Evolutionary conservation across 2,113 vertebrate genomes (phyloP).

Genomic region (Sorex fumeus): DNA sequence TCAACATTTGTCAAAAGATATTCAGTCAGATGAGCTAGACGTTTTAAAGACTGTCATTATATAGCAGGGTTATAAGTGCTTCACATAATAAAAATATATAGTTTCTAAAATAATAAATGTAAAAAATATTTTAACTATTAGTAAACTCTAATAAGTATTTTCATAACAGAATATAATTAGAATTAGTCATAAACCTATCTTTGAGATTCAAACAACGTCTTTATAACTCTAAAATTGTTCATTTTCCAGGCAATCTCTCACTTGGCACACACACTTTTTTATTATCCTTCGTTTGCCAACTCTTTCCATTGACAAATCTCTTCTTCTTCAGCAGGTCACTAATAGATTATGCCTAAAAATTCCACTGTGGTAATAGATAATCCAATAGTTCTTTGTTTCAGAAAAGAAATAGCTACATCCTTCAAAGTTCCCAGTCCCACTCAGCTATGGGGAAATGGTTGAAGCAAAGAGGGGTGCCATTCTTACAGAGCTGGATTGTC

Average conservation of each 20-base stretch:
- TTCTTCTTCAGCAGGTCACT: not conserved
- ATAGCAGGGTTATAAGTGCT: no score
- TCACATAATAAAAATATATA: no score
- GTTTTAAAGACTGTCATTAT: no score
- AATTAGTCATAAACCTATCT: no score
- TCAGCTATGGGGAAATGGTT: not conserved
- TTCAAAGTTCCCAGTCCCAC: not conserved
- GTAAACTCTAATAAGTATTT: no score
- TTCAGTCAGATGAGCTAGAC: no score
- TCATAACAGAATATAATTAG: no score
- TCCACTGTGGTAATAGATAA: not conserved
- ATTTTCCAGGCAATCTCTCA: not conserved
- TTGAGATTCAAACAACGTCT: no score
- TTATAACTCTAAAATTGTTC: not conserved
- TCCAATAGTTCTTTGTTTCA: rapidly evolving
- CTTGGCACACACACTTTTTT: no score
- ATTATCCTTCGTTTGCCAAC: not conserved
- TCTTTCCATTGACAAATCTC: no score
- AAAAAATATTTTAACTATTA: no score
- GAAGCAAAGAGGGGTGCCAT: not conserved
- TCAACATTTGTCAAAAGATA: not conserved
- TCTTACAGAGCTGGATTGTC: rapidly evolving
- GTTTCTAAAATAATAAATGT: no score
- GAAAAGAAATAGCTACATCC: not conserved
- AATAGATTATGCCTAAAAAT: not conserved